These are phyloP conservation scores for Rhinogobius similis DNA, from an alignment of 2,113 vertebrate genomes.

Conservation along the genomic window DNA sequence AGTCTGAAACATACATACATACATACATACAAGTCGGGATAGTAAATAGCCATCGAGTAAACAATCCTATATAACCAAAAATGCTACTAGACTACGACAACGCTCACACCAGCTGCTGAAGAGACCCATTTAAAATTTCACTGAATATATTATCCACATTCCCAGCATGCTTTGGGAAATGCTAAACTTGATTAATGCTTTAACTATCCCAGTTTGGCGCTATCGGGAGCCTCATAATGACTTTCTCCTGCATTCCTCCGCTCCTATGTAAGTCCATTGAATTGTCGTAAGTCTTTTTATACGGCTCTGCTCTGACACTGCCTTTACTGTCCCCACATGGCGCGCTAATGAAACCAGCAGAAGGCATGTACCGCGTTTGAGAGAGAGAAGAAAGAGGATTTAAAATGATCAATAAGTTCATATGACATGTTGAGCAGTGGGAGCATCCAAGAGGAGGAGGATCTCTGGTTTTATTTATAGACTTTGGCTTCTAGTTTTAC, in stretches of 20 bases:
- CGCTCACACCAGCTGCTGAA: not conserved
- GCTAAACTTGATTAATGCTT: conserved; percentile 11
- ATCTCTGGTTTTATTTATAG: conserved; percentile 33
- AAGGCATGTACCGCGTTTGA: conserved; percentile 5
- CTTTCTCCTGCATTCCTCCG: conserved; percentile 2
- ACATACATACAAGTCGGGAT: no score
- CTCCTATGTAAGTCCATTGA: conserved; percentile 3
- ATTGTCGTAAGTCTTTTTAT: conserved; percentile 2
- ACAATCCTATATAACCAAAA: no score
- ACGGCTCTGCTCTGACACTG: not conserved
- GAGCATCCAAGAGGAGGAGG: conserved; percentile 29
- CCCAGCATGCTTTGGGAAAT: conserved; percentile 13
- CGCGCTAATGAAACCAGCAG: conserved; percentile 15
- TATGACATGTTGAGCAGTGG: conserved; percentile 28
- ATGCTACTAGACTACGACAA: not conserved
- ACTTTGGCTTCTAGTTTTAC: conserved; percentile 6
- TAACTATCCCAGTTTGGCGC: not conserved
- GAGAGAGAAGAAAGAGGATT: conserved; percentile 25
- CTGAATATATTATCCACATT: not conserved
- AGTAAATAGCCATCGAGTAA: no score
- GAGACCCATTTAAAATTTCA: not conserved
- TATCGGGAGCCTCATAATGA: not conserved
- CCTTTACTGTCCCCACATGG: conserved; percentile 30
- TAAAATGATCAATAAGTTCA: conserved; percentile 42
- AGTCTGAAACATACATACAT: no score